phyloP scores from a whole-genome alignment of 2,888 invertebrate species.

The Megastigmus dorsalis region DNA sequence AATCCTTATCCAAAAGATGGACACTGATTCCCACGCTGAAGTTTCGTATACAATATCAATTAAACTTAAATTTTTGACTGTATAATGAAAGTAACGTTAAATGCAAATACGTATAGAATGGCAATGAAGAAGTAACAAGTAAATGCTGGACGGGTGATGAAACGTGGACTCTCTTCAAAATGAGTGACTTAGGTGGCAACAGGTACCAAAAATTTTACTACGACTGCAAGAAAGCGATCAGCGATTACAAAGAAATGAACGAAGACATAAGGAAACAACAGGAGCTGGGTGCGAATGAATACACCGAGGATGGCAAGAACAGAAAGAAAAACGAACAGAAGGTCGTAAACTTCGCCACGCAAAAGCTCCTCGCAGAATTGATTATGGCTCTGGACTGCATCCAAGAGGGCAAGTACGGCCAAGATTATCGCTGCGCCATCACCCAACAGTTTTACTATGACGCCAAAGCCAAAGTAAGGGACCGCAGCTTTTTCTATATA shows the following conservation, averaged over 20 bases:
- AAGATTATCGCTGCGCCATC: slow-evolving; percentile 38
- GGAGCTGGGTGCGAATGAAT: background rate
- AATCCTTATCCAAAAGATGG: no score
- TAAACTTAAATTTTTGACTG: no score
- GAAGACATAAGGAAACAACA: slow-evolving; percentile 55
- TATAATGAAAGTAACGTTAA: no score
- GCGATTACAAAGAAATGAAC: slow-evolving; percentile 54
- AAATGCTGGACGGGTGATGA: slow-evolving; percentile 64
- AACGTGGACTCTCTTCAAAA: slow-evolving; percentile 59
- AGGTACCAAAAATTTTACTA: slow-evolving; percentile 26
- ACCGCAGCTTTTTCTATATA: no score
- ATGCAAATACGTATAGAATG: no score
- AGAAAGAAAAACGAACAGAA: background rate
- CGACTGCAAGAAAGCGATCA: slow-evolving; percentile 50
- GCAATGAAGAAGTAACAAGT: slow-evolving; percentile 56
- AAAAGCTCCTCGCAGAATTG: slow-evolving; percentile 60
- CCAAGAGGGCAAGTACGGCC: background rate
- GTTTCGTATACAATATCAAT: no score
- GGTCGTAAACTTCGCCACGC: slow-evolving; percentile 57
- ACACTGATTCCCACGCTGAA: no score
- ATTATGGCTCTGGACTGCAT: slow-evolving; percentile 16
- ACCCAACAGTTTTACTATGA: background rate
- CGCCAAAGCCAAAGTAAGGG: slow-evolving; percentile 35
- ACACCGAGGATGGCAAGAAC: background rate
- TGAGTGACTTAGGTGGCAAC: slow-evolving; percentile 43